Evolutionary conservation across 2,888 invertebrate genomes (phyloP).

Genomic region (Thera britannica): DNA sequence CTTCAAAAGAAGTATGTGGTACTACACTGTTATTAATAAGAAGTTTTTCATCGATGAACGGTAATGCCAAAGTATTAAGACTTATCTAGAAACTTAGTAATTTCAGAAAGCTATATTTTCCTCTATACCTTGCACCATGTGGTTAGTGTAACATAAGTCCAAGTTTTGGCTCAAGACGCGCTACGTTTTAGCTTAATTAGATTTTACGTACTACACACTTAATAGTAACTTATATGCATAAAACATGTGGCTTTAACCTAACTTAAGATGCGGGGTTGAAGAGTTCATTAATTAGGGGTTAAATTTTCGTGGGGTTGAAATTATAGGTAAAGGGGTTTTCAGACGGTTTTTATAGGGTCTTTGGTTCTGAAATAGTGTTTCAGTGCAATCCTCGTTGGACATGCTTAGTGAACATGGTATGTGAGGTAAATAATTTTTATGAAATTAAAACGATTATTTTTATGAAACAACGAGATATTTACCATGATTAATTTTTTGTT

Average conservation of each 20-base stretch:
- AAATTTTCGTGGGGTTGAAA: slow-evolving; percentile 23
- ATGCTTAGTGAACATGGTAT: too few species aligned
- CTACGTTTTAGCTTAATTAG: slow-evolving; percentile 68
- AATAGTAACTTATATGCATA: slow-evolving; percentile 23
- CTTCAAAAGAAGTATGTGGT: too few species aligned
- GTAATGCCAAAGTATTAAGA: not conserved
- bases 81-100: slow-evolving; percentile 7
- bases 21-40: too few species aligned
- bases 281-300: slow-evolving; percentile 26
- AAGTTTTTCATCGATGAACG: too few species aligned
- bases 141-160: slow-evolving; percentile 57
- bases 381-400: too few species aligned
- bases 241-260: slow-evolving; percentile 28
- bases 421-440: too few species aligned
- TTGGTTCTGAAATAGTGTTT: too few species aligned
- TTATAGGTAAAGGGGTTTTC: slow-evolving; percentile 4
- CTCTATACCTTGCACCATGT: slow-evolving; percentile 53
- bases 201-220: slow-evolving; percentile 48
- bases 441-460: too few species aligned
- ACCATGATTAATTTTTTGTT: too few species aligned
- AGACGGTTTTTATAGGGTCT: not conserved
- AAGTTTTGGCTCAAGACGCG: slow-evolving; percentile 59
- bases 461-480: too few species aligned
- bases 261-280: slow-evolving; percentile 22
- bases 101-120: slow-evolving; percentile 40